Evolutionary conservation across 2,888 invertebrate genomes (phyloP).

Genomic region (Chelonus formosanus): DNA sequence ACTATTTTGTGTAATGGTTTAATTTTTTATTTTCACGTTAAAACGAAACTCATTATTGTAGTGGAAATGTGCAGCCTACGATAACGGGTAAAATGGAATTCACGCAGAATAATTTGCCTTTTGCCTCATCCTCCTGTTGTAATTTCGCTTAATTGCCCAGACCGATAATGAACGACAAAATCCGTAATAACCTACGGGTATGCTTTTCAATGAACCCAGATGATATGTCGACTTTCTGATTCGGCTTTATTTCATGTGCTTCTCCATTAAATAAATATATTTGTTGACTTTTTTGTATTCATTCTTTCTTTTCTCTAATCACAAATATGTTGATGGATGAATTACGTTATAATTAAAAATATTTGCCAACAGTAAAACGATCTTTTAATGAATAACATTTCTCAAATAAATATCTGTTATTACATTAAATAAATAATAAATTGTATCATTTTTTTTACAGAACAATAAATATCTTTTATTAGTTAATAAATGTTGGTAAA

Average conservation of each 20-base stretch:
- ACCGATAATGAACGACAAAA: slow-evolving; percentile 43
- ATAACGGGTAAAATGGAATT: slow-evolving; percentile 37
- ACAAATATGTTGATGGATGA: no score
- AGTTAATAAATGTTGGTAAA: no score
- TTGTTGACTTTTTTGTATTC: neutral
- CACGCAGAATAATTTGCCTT: slow-evolving; percentile 42
- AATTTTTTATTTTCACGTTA: neutral
- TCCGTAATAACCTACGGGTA: neutral
- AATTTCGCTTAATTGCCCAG: slow-evolving; percentile 43
- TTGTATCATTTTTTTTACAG: no score
- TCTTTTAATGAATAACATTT: no score
- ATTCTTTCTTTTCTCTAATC: neutral
- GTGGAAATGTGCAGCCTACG: neutral
- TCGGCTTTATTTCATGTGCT: slow-evolving; percentile 5
- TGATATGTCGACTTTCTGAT: slow-evolving; percentile 19
- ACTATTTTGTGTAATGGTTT: no score
- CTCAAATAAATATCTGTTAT: no score
- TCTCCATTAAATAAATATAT: slow-evolving; percentile 4
- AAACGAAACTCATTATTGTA: slow-evolving; percentile 24
- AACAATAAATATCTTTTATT: no score
- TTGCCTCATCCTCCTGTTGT: slow-evolving; percentile 26
- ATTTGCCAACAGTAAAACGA: no score
- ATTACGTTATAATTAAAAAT: no score
- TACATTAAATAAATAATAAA: no score
- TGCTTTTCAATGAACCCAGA: slow-evolving; percentile 23